phyloP scores from a whole-genome alignment of 2,888 invertebrate species.

The Tenthredo scrophulariae region DNA sequence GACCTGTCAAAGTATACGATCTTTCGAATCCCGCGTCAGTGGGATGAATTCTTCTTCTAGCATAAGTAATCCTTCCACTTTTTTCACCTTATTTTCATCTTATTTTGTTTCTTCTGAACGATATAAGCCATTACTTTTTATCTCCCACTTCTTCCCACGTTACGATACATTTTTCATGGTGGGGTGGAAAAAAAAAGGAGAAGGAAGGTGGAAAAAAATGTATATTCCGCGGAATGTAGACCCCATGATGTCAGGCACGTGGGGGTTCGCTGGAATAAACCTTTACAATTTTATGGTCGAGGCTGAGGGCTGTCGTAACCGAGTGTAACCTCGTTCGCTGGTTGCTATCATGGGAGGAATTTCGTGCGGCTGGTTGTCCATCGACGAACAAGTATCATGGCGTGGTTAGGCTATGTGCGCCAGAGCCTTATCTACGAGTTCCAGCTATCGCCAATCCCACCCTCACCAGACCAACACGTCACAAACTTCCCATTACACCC shows the following conservation, averaged over 20 bases:
- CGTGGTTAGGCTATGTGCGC: background rate
- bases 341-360: conserved; percentile 1
- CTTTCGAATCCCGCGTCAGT: background rate
- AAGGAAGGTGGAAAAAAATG: background rate
- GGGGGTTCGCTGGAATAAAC: conserved; percentile 24
- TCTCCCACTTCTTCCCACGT: background rate
- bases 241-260: conserved; percentile 17
- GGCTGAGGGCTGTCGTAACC: conserved; percentile 15
- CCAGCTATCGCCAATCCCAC: conserved; percentile 40
- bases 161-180: conserved; percentile 14
- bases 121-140: conserved; percentile 2
- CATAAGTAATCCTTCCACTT: background rate
- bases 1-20: background rate
- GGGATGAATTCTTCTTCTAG: background rate
- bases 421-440: conserved; percentile 45
- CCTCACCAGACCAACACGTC: background rate
- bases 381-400: conserved; percentile 29
- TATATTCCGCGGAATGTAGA: background rate
- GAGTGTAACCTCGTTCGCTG: conserved; percentile 33
- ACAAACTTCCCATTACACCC: background rate
- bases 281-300: conserved; percentile 33
- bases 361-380: conserved; percentile 33
- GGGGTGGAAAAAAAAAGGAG: too few species aligned
- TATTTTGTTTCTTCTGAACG: background rate
- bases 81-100: background rate